phyloP scores from a whole-genome alignment of 1,140 invertebrate species.

The Heliconius eleuchia region DNA sequence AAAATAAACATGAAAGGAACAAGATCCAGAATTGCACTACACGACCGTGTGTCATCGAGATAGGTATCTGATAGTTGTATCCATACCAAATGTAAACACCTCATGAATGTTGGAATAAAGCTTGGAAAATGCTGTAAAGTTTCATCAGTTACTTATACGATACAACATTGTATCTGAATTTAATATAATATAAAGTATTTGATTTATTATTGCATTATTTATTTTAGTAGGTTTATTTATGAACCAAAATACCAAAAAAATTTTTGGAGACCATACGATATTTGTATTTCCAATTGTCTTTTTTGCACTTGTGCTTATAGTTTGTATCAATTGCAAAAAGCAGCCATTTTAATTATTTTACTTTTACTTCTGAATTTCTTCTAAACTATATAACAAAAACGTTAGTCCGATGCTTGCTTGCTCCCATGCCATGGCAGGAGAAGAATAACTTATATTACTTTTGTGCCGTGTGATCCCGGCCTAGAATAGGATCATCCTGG shows the following conservation, averaged over 20 bases:
- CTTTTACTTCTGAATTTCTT: no score
- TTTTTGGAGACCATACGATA: no score
- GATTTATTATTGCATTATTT: not conserved
- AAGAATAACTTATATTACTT: no score
- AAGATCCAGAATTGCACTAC: constrained; percentile 32
- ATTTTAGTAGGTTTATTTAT: not conserved
- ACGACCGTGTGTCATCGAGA: constrained; percentile 24
- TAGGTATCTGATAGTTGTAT: constrained; percentile 37
- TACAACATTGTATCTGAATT: not conserved
- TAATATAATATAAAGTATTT: not conserved
- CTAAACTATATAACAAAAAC: no score
- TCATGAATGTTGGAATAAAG: constrained; percentile 35
- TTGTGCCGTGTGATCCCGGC: no score
- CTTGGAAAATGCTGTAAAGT: not conserved
- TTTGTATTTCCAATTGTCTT: no score
- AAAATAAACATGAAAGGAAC: constrained; percentile 18
- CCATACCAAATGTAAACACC: constrained; percentile 33
- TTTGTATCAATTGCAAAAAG: no score
- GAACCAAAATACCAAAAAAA: not conserved
- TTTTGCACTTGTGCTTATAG: no score
- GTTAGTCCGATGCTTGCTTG: no score
- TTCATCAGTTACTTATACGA: not conserved
- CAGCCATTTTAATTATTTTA: no score
- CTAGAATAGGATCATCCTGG: no score
- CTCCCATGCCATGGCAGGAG: no score